Evolutionary conservation across 2,888 invertebrate species (phyloP), one percentile per base, ranked within the genome.

Genomic region (Piscicola geometra): DNA sequence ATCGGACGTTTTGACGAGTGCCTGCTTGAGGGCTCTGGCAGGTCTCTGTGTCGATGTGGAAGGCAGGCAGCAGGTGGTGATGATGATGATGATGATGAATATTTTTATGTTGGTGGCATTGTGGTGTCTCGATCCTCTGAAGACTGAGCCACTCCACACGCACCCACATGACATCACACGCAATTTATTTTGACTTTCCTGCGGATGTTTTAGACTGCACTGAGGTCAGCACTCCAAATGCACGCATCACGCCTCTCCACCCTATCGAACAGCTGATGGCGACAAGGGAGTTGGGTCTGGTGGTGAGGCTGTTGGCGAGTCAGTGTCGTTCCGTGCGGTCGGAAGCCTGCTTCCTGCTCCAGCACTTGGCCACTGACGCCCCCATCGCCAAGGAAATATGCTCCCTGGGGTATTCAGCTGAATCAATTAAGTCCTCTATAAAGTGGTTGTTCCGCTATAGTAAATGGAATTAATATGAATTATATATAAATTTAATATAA

Each of bases 11-110:
- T 36, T 73, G 18, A 64, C 64, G n/a, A 56, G 35, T 33, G 35
- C 32, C 32, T 32, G 32, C 35, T 25, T 73, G 64, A 35, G 56
- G 35, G 73, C 73, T 21, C 35, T 73, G 18, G n/a, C 60, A 21
- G 52, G 35, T 2, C 41, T 73, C n/a, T 36, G 35, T 33, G 60
- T 73, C 3, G 73, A 73, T 35, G 25, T 15, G n/a, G 35, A 32
- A n/a, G 73, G 32, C 60, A 56, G 56, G 35, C 18, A 35, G n/a
- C 33, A 35, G 64, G 73, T 9, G 15, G 9, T 9, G 41, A 5
- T 41, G 41, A 41, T 41, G 41, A 15, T 9, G 41, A 41, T 15
- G 15, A 15, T 5, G 15, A 15, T 9, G 41, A 5, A 9, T 5
- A 9, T 5, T 15, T 25, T 32, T 28, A 30, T 71, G 0, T 2